Base-by-base conservation (phyloP, 2,888 invertebrate genomes). In the Elegia similella region DNA sequence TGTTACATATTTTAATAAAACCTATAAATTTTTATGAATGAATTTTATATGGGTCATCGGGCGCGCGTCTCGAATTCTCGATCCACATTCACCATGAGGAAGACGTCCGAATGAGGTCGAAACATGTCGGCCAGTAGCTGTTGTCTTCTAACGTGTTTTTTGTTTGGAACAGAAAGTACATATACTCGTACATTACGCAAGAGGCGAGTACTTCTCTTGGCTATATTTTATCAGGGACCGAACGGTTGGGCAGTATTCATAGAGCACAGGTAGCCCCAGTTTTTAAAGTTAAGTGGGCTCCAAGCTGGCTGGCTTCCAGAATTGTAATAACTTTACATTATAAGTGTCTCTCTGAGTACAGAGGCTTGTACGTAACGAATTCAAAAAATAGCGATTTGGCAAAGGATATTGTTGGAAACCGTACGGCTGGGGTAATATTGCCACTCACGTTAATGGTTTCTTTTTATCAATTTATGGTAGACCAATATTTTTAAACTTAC, bases 291-390 rank as follows among this genome's bases (percentile, higher is more conserved):
- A 80, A 83, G 79, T 78, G 78, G 72, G 75, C 76, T 69, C 69
- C 66, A 57, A 69, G 61, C 66, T 86, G 86, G 86, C 83, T 57
- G 16, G 44, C 55, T 68, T 78, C 86, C 86, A 86, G 67, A 68
- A 66, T 66, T 65, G 79, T 78, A 82, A 83, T 80, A 80, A 83
- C 76, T 82, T 53, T 76, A 82, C 80, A 79, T 50, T 76, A 80
- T 78, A 80, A 82, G 80, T 75, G 76, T 79, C 76, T 72, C 69
- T 64, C 64, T 59, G 63, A 58, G 67, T 55, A 16, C 16, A 13
- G 43, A 30, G 54, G 44, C 72, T 68, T 72, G 68, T 75, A 74
- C 69, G 68, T 68, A 69, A 68, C 71, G 53, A 60, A 69, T 67
- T 66, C 61, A 63, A 59, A 61, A 65, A 66, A 65, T 64, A 65